Conservation (phyloP, 1,140 invertebrate genomes). For the Calephelis nemesis region DNA sequence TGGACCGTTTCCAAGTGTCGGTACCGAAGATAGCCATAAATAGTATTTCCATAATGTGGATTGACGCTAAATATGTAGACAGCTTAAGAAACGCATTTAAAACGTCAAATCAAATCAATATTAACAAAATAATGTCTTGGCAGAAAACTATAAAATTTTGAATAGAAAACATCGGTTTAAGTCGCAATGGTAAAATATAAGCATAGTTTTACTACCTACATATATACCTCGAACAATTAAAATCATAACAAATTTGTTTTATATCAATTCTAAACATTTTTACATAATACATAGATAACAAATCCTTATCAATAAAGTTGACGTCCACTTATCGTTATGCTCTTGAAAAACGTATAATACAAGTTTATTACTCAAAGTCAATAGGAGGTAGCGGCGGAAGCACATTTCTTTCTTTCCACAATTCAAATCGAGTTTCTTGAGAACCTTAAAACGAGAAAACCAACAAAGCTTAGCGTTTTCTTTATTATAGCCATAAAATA, state of each 20-base stretch:
- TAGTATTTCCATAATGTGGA: no score
- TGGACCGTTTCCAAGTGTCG: no score
- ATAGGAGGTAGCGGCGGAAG: slow-evolving; percentile 28
- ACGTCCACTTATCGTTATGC: slow-evolving; percentile 2
- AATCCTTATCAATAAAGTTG: slow-evolving; percentile 2
- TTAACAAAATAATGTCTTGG: no score
- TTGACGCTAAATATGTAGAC: no score
- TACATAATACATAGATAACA: not conserved
- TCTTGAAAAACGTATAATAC: slow-evolving; percentile 12
- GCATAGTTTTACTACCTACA: no score
- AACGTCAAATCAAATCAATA: no score
- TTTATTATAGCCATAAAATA: slow-evolving; percentile 26
- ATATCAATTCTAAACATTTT: not conserved
- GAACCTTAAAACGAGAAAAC: slow-evolving; percentile 33
- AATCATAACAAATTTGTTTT: not conserved
- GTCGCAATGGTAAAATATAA: no score
- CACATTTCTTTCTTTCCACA: slow-evolving; percentile 29
- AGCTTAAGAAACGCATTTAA: no score
- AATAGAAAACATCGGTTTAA: no score
- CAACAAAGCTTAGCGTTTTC: slow-evolving; percentile 36
- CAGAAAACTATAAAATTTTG: no score
- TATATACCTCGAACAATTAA: not conserved
- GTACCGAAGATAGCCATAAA: no score
- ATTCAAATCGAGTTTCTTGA: slow-evolving; percentile 33
- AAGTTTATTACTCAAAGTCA: slow-evolving; percentile 30